Conservation (phyloP, 2,888 invertebrate species). For the Rhyacophila evoluta region DNA sequence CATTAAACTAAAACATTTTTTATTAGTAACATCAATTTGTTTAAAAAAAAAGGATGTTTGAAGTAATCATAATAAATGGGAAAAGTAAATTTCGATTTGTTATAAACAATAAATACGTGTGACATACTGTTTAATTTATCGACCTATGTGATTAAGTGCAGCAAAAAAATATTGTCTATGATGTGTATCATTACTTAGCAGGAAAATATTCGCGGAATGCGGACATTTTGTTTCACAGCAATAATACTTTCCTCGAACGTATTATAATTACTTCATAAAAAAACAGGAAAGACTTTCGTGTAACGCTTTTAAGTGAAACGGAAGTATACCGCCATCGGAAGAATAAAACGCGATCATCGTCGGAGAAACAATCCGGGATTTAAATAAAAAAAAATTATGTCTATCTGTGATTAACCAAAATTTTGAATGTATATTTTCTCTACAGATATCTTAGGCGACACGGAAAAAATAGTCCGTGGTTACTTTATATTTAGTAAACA, state of each 20-base stretch:
- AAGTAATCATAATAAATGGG: not conserved
- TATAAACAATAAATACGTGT: no score
- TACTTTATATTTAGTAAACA: slow-evolving; percentile 47
- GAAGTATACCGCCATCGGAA: slow-evolving; percentile 64
- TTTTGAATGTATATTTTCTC: slow-evolving; percentile 73
- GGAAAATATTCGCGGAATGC: no score
- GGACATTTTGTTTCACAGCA: no score
- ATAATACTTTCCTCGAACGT: not conserved
- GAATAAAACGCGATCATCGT: slow-evolving; percentile 56
- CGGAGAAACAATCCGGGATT: slow-evolving; percentile 58
- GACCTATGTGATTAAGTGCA: no score
- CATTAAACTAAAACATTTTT: not conserved
- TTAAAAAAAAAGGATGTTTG: no score
- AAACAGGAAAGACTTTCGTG: not conserved
- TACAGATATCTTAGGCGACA: slow-evolving; percentile 66
- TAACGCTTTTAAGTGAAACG: not conserved
- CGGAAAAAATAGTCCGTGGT: slow-evolving; percentile 49
- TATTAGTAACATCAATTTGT: no score
- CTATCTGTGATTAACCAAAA: slow-evolving; percentile 73
- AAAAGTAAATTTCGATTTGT: no score
- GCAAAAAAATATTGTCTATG: no score
- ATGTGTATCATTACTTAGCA: no score
- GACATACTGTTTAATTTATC: no score
- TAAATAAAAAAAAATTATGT: slow-evolving; percentile 65
- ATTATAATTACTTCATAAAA: not conserved